Base-by-base conservation (phyloP, 2,113 vertebrate genomes). In the Pogona vitticeps region DNA sequence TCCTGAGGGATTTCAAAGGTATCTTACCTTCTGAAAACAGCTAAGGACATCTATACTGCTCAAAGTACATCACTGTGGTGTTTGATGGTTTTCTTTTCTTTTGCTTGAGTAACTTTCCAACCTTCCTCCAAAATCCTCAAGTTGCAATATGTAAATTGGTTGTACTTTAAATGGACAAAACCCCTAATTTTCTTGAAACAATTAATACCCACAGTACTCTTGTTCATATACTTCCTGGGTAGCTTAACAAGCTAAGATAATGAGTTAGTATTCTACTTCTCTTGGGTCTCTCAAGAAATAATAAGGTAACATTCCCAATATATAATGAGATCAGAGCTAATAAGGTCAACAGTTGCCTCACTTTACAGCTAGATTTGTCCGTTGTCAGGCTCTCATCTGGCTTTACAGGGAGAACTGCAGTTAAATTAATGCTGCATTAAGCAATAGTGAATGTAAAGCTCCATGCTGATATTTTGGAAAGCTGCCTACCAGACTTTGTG, bases 361-460 rank as follows among this genome's bases (percentile, higher is more conserved):
- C 31, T 59, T 76, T 3, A 0, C 42, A 72, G 82, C 26, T 28
- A 31, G 58, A 68, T 86, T 88, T 42, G 80, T 85, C 28, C 14
- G 0, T 0, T 88, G 3, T 1, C 85, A 65, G 31, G 58, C 68
- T 17, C 58, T 80, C 72, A 76, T 73, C 81, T 28, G 82, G 6
- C 61, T 86, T 67, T 70, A 17, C 36, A 88, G 76, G 73, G 18
- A 82, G 2, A 1, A 21, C 20, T 88, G 73, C 6, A 65, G 3
- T 83, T 89, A 15, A 83, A 90, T 88, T 63, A 93, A 81, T 75
- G 76, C 63, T 80, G 26, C 10, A 77, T 68, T 87, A 89, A 79
- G 80, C 40, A 79, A 21, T 12, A 76, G 3, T 58, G 72, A 36
- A 23, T 23, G 5, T 46, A 56, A 61, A 15, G 33, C 1, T 0